Evolutionary conservation across 2,888 invertebrate genomes (phyloP).

Genomic region (Limenitis camilla): DNA sequence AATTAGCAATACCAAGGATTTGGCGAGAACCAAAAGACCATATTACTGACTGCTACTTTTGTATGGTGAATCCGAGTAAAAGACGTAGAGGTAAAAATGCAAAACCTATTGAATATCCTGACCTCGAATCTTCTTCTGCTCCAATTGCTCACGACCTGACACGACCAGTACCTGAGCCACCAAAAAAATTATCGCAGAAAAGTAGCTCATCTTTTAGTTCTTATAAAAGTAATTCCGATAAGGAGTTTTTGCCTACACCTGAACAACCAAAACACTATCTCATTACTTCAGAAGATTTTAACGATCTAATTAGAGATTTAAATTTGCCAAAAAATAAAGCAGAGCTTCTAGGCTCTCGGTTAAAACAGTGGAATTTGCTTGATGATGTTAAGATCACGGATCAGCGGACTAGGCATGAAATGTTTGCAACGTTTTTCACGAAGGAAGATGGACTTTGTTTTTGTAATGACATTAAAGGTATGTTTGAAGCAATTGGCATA

Average conservation of each 20-base stretch:
- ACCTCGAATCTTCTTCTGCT: slow-evolving; percentile 21
- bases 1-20: slow-evolving; percentile 25
- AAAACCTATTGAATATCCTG: slow-evolving; percentile 21
- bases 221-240: slow-evolving; percentile 17
- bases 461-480: slow-evolving; percentile 24
- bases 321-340: slow-evolving; percentile 22
- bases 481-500: slow-evolving; percentile 26
- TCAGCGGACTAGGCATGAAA: slow-evolving; percentile 18
- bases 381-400: slow-evolving; percentile 19
- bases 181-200: slow-evolving; percentile 21
- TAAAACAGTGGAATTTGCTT: slow-evolving; percentile 24
- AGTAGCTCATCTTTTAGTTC: slow-evolving; percentile 17
- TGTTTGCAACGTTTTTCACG: slow-evolving; percentile 19
- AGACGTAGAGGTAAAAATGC: slow-evolving; percentile 23
- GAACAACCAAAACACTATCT: slow-evolving; percentile 19
- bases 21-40: slow-evolving; percentile 24
- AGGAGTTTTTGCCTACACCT: slow-evolving; percentile 21
- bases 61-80: slow-evolving; percentile 25
- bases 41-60: slow-evolving; percentile 25
- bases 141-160: slow-evolving; percentile 20
- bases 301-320: slow-evolving; percentile 23
- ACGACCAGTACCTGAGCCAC: slow-evolving; percentile 24
- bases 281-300: slow-evolving; percentile 19
- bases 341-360: slow-evolving; percentile 18
- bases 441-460: slow-evolving; percentile 25